Percentiles rank a stretch among this genome's conserved stretches.
Conservation (phyloP, 2,113 vertebrate genomes). For the Lethenteron reissneri region DNA sequence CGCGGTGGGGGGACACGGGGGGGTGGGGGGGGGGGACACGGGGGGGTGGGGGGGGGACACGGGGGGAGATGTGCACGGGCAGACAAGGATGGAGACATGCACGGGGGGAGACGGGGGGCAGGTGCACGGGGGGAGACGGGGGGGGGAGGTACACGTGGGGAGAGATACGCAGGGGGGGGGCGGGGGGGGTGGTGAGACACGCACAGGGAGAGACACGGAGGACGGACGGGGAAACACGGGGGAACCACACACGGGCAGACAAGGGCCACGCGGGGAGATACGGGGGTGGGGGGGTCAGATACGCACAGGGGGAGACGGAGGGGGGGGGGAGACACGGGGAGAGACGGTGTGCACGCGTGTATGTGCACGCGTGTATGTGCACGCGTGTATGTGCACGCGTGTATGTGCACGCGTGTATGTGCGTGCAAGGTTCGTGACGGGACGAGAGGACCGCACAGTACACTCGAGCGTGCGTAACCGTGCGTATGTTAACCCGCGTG, state of each 20-base stretch:
- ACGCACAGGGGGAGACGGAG: not conserved
- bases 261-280: not conserved
- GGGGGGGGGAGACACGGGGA: not conserved
- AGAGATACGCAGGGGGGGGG: not conserved
- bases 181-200: not conserved
- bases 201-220: not conserved
- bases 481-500: too few species aligned
- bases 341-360: not conserved
- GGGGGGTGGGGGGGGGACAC: not conserved
- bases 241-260: not conserved
- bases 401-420: not conserved
- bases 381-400: not conserved
- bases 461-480: conserved; percentile 33
- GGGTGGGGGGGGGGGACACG: not conserved
- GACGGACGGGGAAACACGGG: not conserved
- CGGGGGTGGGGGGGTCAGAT: not conserved
- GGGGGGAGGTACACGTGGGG: not conserved
- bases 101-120: not conserved
- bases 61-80: not conserved
- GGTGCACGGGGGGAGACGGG: not conserved
- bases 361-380: not conserved
- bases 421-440: conserved; percentile 49
- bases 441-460: conserved; percentile 65
- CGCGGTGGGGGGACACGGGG: not conserved
- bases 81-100: not conserved